Evolutionary conservation across 2,113 vertebrate genomes (phyloP).

Genomic region (Colossoma macropomum): DNA sequence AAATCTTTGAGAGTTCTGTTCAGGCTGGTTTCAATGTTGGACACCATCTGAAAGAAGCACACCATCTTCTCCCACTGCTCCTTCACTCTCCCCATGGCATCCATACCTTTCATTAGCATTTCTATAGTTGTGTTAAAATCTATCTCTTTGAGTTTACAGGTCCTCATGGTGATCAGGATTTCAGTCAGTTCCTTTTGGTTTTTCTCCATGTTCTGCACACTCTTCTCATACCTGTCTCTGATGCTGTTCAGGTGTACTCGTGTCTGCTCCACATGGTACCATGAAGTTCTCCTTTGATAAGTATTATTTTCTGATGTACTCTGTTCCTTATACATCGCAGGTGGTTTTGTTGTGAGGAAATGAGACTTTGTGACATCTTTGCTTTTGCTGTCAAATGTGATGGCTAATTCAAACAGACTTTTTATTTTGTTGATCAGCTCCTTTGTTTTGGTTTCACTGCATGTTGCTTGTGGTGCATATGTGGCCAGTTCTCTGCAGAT

Average conservation of each 20-base stretch:
- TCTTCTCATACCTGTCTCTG: slow-evolving; percentile 48
- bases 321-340: slow-evolving; percentile 30
- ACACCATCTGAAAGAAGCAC: no score
- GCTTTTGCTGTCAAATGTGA: slow-evolving; percentile 48
- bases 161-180: slow-evolving; percentile 53
- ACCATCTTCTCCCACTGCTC: no score
- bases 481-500: slow-evolving; percentile 39
- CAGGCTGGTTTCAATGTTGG: no score
- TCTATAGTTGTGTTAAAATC: slow-evolving; percentile 57
- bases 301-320: background rate
- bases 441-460: background rate
- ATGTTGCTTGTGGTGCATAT: slow-evolving; percentile 2
- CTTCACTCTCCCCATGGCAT: no score
- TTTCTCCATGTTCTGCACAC: slow-evolving; percentile 53
- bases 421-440: background rate
- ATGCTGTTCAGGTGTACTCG: slow-evolving; percentile 45
- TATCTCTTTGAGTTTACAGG: slow-evolving; percentile 52
- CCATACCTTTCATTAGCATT: slow-evolving; percentile 57
- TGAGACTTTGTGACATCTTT: no score
- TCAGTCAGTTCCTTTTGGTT: slow-evolving; percentile 59
- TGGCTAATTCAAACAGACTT: background rate
- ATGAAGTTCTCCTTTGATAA: slow-evolving; percentile 22
- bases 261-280: slow-evolving; percentile 49
- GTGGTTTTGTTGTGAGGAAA: slow-evolving; percentile 21
- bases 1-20: no score